Evolutionary conservation across 2,888 invertebrate genomes (phyloP).

Genomic region (Stenchaetothrips biformis): DNA sequence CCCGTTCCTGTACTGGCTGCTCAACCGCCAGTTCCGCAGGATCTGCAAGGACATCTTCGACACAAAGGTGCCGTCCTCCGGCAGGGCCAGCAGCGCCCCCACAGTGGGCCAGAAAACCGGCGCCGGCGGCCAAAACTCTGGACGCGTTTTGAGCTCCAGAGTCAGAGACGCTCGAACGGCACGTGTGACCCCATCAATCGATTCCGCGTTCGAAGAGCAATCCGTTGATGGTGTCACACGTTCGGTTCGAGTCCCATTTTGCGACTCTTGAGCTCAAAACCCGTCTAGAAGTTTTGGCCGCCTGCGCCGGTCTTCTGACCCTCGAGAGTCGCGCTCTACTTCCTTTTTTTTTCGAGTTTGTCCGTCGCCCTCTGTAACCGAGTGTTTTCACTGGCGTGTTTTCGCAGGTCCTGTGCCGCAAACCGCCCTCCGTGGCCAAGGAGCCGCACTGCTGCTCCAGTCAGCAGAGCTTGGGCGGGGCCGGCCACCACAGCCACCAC

Average conservation of each 20-base stretch:
- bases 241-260: too few relatives aligned
- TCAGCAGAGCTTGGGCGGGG: neutral
- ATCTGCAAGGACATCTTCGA: slow-evolving; percentile 71
- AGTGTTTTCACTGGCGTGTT: neutral
- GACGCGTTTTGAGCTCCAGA: neutral
- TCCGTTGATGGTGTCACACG: neutral
- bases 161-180: too few relatives aligned
- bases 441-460: slow-evolving; percentile 5
- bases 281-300: too few relatives aligned
- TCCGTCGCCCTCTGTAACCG: too few relatives aligned
- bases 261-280: too few relatives aligned
- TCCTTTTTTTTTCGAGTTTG: too few relatives aligned
- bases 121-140: too few relatives aligned
- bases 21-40: slow-evolving; percentile 78
- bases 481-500: neutral
- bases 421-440: neutral
- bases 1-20: slow-evolving; percentile 81
- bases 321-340: neutral
- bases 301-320: too few relatives aligned
- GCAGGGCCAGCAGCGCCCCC: slow-evolving; percentile 2
- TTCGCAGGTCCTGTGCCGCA: neutral
- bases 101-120: too few relatives aligned
- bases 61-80: slow-evolving; percentile 57
- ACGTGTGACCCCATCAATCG: too few relatives aligned
- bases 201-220: neutral